These are phyloP conservation scores for Notarius quadriscutis DNA, from an alignment of 2,113 vertebrate species.

Conservation along the genomic window DNA sequence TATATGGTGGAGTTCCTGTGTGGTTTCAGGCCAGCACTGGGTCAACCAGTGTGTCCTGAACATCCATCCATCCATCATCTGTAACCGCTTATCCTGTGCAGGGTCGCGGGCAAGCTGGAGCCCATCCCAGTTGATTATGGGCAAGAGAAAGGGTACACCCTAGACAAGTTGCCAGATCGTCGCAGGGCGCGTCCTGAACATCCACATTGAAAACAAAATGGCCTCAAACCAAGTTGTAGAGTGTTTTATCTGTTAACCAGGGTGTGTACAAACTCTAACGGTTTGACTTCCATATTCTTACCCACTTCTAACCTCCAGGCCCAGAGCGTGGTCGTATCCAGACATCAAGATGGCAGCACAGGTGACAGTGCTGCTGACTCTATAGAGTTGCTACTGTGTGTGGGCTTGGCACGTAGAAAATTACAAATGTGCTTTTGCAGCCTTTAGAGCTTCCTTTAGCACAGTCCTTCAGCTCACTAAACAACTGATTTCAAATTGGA, in stretches of 20 bases:
- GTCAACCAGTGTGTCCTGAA: background rate
- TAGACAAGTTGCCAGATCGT: too few relatives aligned
- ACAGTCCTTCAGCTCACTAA: slow-evolving; percentile 48
- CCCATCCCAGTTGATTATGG: too few relatives aligned
- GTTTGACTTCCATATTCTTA: slow-evolving; percentile 58
- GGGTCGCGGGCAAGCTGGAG: too few relatives aligned
- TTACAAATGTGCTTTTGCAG: slow-evolving; percentile 41
- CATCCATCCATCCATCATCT: too few relatives aligned
- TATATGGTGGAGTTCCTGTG: background rate
- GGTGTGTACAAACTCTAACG: slow-evolving; percentile 11
- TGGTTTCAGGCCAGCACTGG: background rate
- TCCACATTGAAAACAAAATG: background rate
- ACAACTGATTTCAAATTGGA: background rate
- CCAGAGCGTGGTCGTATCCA: slow-evolving; percentile 71
- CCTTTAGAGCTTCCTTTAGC: slow-evolving; percentile 59
- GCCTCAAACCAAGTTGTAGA: background rate
- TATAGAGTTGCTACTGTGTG: slow-evolving; percentile 57
- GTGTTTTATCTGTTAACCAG: background rate
- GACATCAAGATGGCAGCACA: slow-evolving; percentile 78
- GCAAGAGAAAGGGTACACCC: too few relatives aligned
- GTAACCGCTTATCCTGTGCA: too few relatives aligned
- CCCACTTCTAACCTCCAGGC: slow-evolving; percentile 65
- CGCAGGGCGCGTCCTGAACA: background rate
- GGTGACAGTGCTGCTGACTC: slow-evolving; percentile 70
- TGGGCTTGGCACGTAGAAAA: slow-evolving; percentile 8